phyloP scores from a whole-genome alignment of 2,797 vertebrate genomes.

The Myotis planiceps region DNA sequence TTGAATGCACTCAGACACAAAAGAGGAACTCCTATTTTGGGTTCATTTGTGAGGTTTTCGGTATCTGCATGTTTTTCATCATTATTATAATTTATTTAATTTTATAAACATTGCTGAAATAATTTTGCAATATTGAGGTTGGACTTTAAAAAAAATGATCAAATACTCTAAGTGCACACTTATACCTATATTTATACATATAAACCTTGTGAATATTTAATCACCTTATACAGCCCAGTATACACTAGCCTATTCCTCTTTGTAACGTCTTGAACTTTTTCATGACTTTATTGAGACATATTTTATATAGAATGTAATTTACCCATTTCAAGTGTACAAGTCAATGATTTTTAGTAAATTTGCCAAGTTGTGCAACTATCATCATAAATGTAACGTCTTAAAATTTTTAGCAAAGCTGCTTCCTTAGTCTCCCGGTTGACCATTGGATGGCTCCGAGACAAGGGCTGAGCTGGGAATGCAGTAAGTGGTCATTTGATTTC shows the following conservation, averaged over 20 bases:
- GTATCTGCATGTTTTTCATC: not conserved
- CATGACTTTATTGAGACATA: not conserved
- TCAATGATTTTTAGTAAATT: not conserved
- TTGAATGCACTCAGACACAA: not conserved
- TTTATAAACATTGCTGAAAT: not conserved
- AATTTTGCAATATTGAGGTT: not conserved
- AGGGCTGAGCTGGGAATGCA: slow-evolving; percentile 2
- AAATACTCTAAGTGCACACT: not conserved
- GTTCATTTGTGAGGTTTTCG: not conserved
- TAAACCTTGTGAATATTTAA: not conserved
- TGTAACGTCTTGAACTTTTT: not conserved
- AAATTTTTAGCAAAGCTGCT: not conserved
- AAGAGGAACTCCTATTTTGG: not conserved
- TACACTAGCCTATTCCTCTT: not conserved
- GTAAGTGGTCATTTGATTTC: slow-evolving; percentile 37
- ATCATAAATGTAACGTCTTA: not conserved
- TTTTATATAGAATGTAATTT: not conserved
- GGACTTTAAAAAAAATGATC: not conserved
- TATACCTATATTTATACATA: not conserved
- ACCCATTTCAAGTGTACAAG: not conserved
- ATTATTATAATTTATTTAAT: not conserved
- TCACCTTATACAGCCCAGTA: not conserved
- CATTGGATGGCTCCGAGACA: not conserved
- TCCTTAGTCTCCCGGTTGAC: not conserved
- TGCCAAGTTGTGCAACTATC: not conserved